Conservation (phyloP, 2,797 vertebrate genomes). For the Pseudopleuronectes americanus region DNA sequence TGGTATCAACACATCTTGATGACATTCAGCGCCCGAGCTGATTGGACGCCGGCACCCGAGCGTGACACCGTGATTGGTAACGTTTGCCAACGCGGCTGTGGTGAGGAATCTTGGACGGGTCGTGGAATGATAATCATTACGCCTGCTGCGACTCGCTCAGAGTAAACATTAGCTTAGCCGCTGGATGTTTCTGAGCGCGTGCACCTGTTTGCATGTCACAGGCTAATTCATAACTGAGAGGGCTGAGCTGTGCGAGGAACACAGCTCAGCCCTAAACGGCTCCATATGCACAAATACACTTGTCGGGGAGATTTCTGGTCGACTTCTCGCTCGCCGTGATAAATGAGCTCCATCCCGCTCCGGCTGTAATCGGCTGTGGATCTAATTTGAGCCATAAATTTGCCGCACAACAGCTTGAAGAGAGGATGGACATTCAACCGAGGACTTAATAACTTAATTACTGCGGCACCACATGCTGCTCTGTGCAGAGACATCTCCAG, state of each 20-base stretch:
- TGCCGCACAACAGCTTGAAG: conserved; percentile 49
- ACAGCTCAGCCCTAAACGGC: conserved; percentile 69
- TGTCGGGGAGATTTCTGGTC: conserved; percentile 46
- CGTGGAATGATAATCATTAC: conserved; percentile 73
- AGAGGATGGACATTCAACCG: conserved; percentile 48
- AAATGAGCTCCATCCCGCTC: conserved; percentile 66
- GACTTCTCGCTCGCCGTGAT: conserved; percentile 49
- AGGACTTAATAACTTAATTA: conserved; percentile 68
- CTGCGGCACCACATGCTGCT: conserved; percentile 48
- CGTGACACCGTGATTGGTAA: conserved; percentile 46
- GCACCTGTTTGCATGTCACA: conserved; percentile 84
- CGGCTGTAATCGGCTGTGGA: conserved; percentile 45
- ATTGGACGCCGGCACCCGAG: conserved; percentile 48
- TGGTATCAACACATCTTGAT: conserved; percentile 55
- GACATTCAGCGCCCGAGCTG: conserved; percentile 35
- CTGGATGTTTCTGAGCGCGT: conserved; percentile 63
- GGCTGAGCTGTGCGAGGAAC: conserved; percentile 59
- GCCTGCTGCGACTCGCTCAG: conserved; percentile 56
- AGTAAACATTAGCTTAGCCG: conserved; percentile 73
- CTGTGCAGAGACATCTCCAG: conserved; percentile 37
- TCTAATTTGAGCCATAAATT: conserved; percentile 69
- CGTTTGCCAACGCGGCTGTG: conserved; percentile 41
- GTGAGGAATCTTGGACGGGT: conserved; percentile 57
- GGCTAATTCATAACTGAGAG: conserved; percentile 76
- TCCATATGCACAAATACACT: conserved; percentile 75